These are phyloP conservation scores for Microctenopoma stevenorrisi DNA, from an alignment of 2,797 vertebrate species.

Conservation along the genomic window DNA sequence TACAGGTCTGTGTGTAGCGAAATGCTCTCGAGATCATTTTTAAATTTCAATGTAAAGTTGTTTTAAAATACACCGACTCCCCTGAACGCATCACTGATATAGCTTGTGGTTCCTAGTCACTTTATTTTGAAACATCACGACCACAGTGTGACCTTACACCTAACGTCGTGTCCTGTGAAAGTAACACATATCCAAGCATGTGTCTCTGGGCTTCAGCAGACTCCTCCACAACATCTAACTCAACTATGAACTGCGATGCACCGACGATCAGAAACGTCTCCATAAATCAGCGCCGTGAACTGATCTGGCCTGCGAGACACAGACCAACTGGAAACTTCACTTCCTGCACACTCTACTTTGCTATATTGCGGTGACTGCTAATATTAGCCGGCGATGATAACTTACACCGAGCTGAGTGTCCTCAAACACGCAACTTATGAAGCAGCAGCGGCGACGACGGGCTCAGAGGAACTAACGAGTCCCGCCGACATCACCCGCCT, in stretches of 20 bases:
- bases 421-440: constrained; percentile 34
- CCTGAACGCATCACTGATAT: neutral
- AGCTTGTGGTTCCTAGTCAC: too few relatives aligned
- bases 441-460: constrained; percentile 25
- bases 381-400: neutral
- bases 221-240: neutral
- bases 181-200: neutral
- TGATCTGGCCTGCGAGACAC: constrained; percentile 43
- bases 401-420: constrained; percentile 51
- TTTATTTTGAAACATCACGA: neutral
- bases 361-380: neutral
- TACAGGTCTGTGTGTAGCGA: neutral
- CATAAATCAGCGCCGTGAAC: neutral
- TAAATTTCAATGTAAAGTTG: too few relatives aligned
- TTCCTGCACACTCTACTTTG: neutral
- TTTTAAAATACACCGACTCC: neutral
- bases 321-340: constrained; percentile 24
- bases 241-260: neutral
- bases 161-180: neutral
- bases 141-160: neutral
- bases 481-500: constrained; percentile 45
- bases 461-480: constrained; percentile 56
- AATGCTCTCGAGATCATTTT: too few relatives aligned
- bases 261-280: neutral
- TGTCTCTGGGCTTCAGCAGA: neutral